phyloP scores from a whole-genome alignment of 2,113 vertebrate genomes.

The Forbesichthys papilliferus region DNA sequence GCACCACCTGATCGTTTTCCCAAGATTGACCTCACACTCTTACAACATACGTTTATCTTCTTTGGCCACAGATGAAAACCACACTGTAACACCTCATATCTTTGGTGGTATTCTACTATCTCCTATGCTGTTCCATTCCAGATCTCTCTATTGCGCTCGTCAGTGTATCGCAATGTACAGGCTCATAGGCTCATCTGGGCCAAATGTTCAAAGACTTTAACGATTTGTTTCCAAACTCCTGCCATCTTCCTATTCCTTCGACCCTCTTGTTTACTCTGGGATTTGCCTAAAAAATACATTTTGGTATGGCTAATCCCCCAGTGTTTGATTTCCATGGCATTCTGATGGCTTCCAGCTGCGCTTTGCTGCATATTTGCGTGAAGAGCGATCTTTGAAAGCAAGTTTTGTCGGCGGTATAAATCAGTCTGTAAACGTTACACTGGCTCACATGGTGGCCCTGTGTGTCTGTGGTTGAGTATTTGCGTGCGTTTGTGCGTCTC shows the following conservation, averaged over 20 bases:
- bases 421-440: constrained; percentile 65
- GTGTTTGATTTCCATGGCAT: constrained; percentile 65
- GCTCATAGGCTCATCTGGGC: constrained; percentile 55
- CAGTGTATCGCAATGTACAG: constrained; percentile 61
- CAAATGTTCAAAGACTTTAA: constrained; percentile 56
- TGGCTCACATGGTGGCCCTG: constrained; percentile 73
- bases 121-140: constrained; percentile 6
- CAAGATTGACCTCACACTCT: no score
- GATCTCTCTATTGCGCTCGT: constrained; percentile 40
- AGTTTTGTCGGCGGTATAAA: constrained; percentile 73
- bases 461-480: constrained; percentile 40
- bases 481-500: constrained; percentile 51
- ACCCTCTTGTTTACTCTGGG: constrained; percentile 69
- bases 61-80: constrained; percentile 59
- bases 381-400: constrained; percentile 73
- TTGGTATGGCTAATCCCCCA: constrained; percentile 68
- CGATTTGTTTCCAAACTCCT: constrained; percentile 66
- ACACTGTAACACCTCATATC: constrained; percentile 55
- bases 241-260: constrained; percentile 61
- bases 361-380: constrained; percentile 68
- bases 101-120: constrained; percentile 29
- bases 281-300: constrained; percentile 75
- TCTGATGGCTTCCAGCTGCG: constrained; percentile 76
- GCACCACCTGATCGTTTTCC: no score
- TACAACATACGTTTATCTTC: background rate